phyloP scores from a whole-genome alignment of 2,113 vertebrate species.

The Ciconia maguari region DNA sequence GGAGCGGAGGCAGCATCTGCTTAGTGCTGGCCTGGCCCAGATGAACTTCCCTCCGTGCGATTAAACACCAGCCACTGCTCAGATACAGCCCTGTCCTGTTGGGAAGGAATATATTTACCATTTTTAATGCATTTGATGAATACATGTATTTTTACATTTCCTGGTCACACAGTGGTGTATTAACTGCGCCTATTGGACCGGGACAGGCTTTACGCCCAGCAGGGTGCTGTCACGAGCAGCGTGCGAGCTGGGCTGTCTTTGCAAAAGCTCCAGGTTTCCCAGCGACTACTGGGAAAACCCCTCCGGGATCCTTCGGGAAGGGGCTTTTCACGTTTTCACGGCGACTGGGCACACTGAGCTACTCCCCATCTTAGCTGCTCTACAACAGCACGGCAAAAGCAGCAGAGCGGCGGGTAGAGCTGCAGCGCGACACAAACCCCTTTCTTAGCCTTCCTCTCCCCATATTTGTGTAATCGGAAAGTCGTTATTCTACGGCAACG shows the following conservation, averaged over 20 bases:
- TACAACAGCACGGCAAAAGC: background rate
- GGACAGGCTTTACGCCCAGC: background rate
- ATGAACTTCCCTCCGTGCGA: accelerated
- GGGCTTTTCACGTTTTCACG: background rate
- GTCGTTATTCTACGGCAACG: background rate
- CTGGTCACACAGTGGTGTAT: background rate
- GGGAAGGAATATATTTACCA: background rate
- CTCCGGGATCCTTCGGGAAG: background rate
- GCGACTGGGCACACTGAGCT: background rate
- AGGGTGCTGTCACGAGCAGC: background rate
- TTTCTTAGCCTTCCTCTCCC: background rate
- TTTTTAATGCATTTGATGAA: background rate
- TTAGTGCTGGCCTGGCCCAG: background rate
- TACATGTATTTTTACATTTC: background rate
- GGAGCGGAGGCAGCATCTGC: background rate
- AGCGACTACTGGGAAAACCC: background rate
- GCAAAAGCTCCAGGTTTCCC: background rate
- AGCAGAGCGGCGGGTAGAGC: accelerated
- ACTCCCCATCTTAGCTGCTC: background rate
- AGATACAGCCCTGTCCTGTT: background rate
- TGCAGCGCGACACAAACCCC: background rate
- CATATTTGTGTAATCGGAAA: accelerated
- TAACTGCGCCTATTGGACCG: background rate
- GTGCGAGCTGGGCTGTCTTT: background rate
- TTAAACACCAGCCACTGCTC: background rate